Evolutionary conservation across 2,888 invertebrate genomes (phyloP), one percentile per base, ranked within the genome.

Genomic region (Netelia inedita): DNA sequence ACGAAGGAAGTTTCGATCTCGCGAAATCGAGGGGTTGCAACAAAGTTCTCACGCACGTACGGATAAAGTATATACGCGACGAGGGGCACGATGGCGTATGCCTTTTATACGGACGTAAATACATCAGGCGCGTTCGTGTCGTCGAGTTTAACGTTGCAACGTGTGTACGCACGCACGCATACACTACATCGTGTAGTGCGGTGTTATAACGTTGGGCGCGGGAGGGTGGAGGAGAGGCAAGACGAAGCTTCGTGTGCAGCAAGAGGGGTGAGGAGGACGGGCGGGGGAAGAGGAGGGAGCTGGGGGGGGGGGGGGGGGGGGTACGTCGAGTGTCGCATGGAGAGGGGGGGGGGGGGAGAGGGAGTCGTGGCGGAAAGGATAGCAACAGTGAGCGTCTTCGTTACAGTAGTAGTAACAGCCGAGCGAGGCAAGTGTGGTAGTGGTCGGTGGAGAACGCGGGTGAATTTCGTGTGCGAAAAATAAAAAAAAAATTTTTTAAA

Each of bases 1-100:
- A 55, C 50, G 41, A n/a, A 21, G 28, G 35, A 65, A 71, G 72
- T 80, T 78, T 79, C 28, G 73, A 6, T 28, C 28, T 69, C 68
- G 46, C 21, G 35, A 19, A 55, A 16, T n/a, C 35, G 46, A 41
- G 50, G 59, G 79, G 74, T 59, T 73, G 61, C 46, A 74, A 79
- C 81, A 82, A 79, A 86, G 79, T 82, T 84, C 84, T 84, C 86
- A 86, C 82, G 76, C 86, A 84, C 82, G 72, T 84, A 61, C 75
- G 5, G 0, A 28, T 28, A 19, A 72, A 43, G 63, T 43, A 73
- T 43, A 53, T 46, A 57, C 46, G 59, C 28, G 11, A 28, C 28
- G 28, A 28, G 53, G 53, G 16, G 53, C 2, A 53, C 72, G 72
- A 72, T 57, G 53, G 63, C 23, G 41, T 14, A 63, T 16, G 74